Evolutionary conservation across 2,888 invertebrate species (phyloP).

Genomic region (Yponomeuta sedellus): DNA sequence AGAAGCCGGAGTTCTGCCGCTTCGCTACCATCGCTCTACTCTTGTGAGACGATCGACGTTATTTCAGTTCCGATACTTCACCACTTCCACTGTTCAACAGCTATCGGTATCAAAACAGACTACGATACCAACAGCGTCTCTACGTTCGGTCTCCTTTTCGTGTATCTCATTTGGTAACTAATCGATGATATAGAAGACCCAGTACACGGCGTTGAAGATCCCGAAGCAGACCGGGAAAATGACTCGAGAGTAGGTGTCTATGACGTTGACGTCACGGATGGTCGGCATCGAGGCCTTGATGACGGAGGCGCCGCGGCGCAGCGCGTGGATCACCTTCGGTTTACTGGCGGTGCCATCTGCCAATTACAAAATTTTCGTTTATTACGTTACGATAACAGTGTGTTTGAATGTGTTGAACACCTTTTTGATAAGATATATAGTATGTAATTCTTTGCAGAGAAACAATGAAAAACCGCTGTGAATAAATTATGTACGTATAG

Average conservation of each 20-base stretch:
- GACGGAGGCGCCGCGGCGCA: conserved; percentile 89
- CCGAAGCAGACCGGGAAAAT: conserved; percentile 97
- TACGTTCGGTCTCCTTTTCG: background rate
- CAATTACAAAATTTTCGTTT: conserved; percentile 29
- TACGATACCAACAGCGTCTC: background rate
- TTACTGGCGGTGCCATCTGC: conserved; percentile 75
- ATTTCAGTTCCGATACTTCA: too few species aligned
- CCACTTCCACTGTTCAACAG: too few species aligned
- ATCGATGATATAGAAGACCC: conserved; percentile 93
- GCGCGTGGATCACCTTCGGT: conserved; percentile 86
- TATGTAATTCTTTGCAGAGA: too few species aligned
- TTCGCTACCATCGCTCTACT: too few species aligned
- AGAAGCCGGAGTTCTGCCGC: too few species aligned
- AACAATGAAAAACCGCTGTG: too few species aligned
- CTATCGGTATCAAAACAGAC: too few species aligned
- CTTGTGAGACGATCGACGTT: too few species aligned
- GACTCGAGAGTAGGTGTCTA: conserved; percentile 97
- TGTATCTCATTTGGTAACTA: conserved; percentile 30
- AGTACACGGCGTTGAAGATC: conserved; percentile 96
- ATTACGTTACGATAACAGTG: too few species aligned
- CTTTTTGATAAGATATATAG: too few species aligned
- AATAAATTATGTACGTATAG: too few species aligned
- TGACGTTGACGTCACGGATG: conserved; percentile 97
- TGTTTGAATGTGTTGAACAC: too few species aligned
- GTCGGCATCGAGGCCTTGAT: conserved; percentile 94